Conservation (phyloP, 2,113 vertebrate genomes). For the Pao palembangensis region DNA sequence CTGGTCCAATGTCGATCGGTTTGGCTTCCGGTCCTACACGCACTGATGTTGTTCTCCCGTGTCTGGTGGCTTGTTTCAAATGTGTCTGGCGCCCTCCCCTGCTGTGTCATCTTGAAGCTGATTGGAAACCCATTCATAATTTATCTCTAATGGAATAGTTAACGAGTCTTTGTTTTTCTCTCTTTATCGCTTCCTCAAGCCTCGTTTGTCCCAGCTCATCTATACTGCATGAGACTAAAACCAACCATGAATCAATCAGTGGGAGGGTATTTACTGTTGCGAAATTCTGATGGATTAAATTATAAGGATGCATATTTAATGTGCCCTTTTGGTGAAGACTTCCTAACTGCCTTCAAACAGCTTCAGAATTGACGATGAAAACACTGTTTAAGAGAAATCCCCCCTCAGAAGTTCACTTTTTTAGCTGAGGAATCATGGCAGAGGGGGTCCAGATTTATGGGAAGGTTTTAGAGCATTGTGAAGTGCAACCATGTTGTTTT, state of each 20-base stretch:
- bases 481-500: too few species aligned
- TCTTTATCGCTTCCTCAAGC: constrained; percentile 37
- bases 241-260: constrained; percentile 47
- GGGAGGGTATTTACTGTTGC: constrained; percentile 46
- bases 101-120: constrained; percentile 40
- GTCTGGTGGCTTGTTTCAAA: constrained; percentile 19
- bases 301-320: constrained; percentile 58
- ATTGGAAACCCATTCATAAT: constrained; percentile 53
- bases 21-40: constrained; percentile 22
- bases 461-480: too few species aligned
- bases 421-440: not conserved
- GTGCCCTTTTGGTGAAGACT: constrained; percentile 32
- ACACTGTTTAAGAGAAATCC: not conserved
- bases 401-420: not conserved
- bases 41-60: constrained; percentile 9
- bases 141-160: constrained; percentile 61
- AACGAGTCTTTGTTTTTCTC: constrained; percentile 52
- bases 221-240: constrained; percentile 54
- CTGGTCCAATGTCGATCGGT: not conserved
- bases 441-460: too few species aligned
- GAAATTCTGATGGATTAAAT: constrained; percentile 43
- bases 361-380: constrained; percentile 1
- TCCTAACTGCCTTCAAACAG: constrained; percentile 16
- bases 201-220: constrained; percentile 49
- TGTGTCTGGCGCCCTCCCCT: constrained; percentile 27